Base-by-base conservation (phyloP, 2,888 invertebrate species). In the Ariolimax columbianus region DNA sequence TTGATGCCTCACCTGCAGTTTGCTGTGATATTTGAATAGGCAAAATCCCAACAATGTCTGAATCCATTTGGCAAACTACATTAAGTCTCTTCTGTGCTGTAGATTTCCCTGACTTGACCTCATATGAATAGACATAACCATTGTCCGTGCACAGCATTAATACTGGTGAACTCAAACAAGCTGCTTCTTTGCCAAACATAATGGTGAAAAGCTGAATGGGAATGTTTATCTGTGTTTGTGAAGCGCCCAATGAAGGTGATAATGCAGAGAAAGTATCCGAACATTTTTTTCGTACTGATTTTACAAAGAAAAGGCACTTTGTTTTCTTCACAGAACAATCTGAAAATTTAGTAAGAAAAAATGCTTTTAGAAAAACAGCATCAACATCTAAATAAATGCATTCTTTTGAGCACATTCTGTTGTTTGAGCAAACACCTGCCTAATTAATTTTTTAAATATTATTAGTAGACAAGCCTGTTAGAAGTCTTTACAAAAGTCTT, bases 181-280 rank as follows among this genome's bases (percentile, higher is more conserved):
- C 70, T n/a, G 59, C 66, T 66, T 82, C 82, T 63, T 59, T 82
- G 9, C 82, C 82, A 75, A 82, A 82, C 33, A 82, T 11, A 36
- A 40, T 38, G 14, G 63, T 75, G 38, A 82, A 82, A 19, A 82
- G 40, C 70, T 47, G 30, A 26, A 30, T 40, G n/a, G 75, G 33
- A n/a, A 78, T 63, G 30, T 51, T 11, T 30, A 78, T 38, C 17
- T 40, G 26, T 38, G 59, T n/a, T 38, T 43, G 38, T 63, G 40
- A 63, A 30, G 9, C 33, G 1, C 3, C n/a, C 30, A 30, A 47
- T 75, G 51, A 51, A n/a, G 11, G 14, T 33, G 51, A 75, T 33
- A 38, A 36, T 38, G 78, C 14, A 17, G 38, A 40, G 40, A 1
- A 19, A 23, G 23, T 40, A 47, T 78, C 30, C 3, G 47, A 7